Evolutionary conservation across 2,113 vertebrate species (phyloP), one percentile per base, ranked within the genome.

Genomic region (Bujurquina vittata): DNA sequence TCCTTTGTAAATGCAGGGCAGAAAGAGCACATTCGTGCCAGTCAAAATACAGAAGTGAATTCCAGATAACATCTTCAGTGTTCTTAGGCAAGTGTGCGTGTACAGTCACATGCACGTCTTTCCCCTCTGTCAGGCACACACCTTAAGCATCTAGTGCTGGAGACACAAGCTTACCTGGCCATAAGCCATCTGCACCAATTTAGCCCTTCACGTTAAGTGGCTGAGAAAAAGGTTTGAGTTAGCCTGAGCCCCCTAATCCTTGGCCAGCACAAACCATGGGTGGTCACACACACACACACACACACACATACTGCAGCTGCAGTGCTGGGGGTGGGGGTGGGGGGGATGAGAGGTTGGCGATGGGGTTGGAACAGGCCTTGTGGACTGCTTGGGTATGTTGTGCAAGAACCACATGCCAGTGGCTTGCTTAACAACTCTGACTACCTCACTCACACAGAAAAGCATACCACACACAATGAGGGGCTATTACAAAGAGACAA

Each of bases 231-330:
- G 74, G 89, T 93, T 93, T 91, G 92, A 84, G 91, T 90, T 93
- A 85, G 87, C 69, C 57, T 92, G 91, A 93, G 90, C 88, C 87
- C 81, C 79, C 72, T 95, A 94, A 95, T 94, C 94, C 91, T 88
- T 84, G 86, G 73, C 67, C 87, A 90, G 89, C 80, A 86, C 60
- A 93, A 88, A 93, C 86, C 91, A 92, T 95, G 93, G 94, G 94
- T 95, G 94, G 93, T 91, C 94, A 93, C 74, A 88, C 79, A 88
- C 49, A 84, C 63, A 84, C 77, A 82, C 67, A 83, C 81, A 79
- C 6, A 77, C 17, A 73, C 79, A 58, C 78, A 72, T 29, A 73
- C 22, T 80, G 86, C 91, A 92, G 91, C 87, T 91, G 91, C 69
- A 90, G 35, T 75, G 85, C 40, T 65, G 55, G 56, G 59, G 35